A percentile compares a stretch with the other conserved stretches of the same genome.
phyloP scores from a whole-genome alignment of 2,797 vertebrate species.

The Helarctos malayanus region DNA sequence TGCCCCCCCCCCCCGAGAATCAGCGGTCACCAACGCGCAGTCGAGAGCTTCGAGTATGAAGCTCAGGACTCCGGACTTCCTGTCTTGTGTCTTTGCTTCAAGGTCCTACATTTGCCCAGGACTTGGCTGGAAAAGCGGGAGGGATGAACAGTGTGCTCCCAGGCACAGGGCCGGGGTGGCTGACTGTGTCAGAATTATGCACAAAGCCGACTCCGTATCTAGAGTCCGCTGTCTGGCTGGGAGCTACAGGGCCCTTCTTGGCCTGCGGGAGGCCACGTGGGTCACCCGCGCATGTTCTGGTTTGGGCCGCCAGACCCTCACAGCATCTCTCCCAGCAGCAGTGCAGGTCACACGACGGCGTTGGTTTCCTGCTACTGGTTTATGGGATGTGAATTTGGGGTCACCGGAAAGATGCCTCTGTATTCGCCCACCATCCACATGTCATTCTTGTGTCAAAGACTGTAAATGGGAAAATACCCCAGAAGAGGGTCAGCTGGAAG shows the following conservation, averaged over 20 bases:
- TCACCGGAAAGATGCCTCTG: neutral
- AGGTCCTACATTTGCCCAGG: neutral
- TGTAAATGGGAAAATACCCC: neutral
- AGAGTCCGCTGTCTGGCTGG: neutral
- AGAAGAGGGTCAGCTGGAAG: neutral
- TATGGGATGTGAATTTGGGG: fast-evolving
- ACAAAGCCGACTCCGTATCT: fast-evolving
- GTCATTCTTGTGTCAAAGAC: neutral
- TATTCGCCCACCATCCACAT: fast-evolving
- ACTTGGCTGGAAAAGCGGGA: neutral
- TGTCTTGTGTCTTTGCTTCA: neutral
- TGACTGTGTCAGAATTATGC: fast-evolving
- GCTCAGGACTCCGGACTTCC: neutral
- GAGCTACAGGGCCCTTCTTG: neutral
- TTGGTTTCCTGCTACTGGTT: fast-evolving
- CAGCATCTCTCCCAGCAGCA: fast-evolving
- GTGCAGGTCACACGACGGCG: fast-evolving
- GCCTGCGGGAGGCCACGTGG: neutral
- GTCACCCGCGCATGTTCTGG: neutral
- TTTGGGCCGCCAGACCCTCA: fast-evolving
- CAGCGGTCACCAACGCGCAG: fast-evolving
- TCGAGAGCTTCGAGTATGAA: neutral
- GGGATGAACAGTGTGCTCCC: fast-evolving
- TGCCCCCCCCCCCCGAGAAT: fast-evolving
- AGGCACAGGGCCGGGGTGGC: fast-evolving